These are phyloP conservation scores for Priocnemis perturbator DNA, from an alignment of 2,888 invertebrate species.

Conservation along the genomic window DNA sequence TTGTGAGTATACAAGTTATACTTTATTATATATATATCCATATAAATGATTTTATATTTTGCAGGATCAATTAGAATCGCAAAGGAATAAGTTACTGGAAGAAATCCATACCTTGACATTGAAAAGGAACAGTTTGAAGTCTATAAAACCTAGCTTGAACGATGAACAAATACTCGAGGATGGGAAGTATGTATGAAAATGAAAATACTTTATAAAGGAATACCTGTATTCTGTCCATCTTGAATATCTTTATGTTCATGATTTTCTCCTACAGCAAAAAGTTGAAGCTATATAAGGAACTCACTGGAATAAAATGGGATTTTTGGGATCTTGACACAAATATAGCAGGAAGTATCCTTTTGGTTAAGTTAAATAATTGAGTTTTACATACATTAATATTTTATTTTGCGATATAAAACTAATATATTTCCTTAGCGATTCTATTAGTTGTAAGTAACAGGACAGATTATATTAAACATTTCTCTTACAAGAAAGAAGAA, in stretches of 20 bases:
- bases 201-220: no score
- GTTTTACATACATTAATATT: conserved; percentile 7
- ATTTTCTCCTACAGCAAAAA: conserved; percentile 40
- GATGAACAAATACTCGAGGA: conserved; percentile 43
- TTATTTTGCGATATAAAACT: conserved; percentile 7
- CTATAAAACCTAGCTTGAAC: conserved; percentile 31
- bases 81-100: conserved; percentile 31
- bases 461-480: conserved; percentile 25
- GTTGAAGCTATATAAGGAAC: conserved; percentile 44
- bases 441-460: conserved; percentile 27
- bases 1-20: conserved; percentile 31
- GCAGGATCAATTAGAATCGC: conserved; percentile 39
- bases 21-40: not conserved
- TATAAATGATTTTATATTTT: conserved; percentile 1
- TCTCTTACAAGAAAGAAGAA: conserved; percentile 44
- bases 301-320: conserved; percentile 52
- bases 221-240: no score
- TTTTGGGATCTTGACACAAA: conserved; percentile 28
- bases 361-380: not conserved
- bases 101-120: conserved; percentile 30
- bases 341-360: conserved; percentile 54
- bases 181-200: conserved; percentile 47
- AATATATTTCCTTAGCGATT: conserved; percentile 14
- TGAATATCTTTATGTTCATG: not conserved
- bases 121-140: conserved; percentile 30